Percentiles rank a stretch among this genome's conserved stretches.
Evolutionary conservation across 2,888 invertebrate genomes (phyloP).

Genomic region (Thymelicus lineola): DNA sequence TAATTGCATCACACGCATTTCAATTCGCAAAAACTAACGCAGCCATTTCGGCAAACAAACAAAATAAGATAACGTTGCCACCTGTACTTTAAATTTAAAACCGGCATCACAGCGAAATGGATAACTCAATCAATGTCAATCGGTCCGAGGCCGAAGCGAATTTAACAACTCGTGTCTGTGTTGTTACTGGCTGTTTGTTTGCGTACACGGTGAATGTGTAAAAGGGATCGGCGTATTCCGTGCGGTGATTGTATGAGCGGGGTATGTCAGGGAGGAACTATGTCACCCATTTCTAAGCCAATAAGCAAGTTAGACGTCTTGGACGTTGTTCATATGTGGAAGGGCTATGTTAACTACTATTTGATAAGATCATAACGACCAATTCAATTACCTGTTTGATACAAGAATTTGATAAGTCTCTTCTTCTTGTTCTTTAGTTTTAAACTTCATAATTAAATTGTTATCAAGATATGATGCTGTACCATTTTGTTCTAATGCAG

Average conservation of each 20-base stretch:
- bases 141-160: slow-evolving; percentile 62
- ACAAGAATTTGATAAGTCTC: too few relatives aligned
- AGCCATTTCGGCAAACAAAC: slow-evolving; percentile 37
- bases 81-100: slow-evolving; percentile 48
- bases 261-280: background rate
- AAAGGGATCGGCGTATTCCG: slow-evolving; percentile 46
- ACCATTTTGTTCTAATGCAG: too few relatives aligned
- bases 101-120: slow-evolving; percentile 52
- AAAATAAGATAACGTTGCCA: slow-evolving; percentile 39
- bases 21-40: slow-evolving; percentile 35
- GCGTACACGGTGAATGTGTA: slow-evolving; percentile 41
- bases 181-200: slow-evolving; percentile 50
- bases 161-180: slow-evolving; percentile 71
- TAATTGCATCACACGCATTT: slow-evolving; percentile 34
- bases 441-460: too few relatives aligned
- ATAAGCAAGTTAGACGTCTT: background rate
- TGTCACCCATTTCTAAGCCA: slow-evolving; percentile 3
- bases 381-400: too few relatives aligned
- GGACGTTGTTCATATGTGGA: too few relatives aligned
- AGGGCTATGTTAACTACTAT: too few relatives aligned
- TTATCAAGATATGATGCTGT: too few relatives aligned
- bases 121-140: slow-evolving; percentile 81
- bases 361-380: too few relatives aligned
- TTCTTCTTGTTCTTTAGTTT: too few relatives aligned
- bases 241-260: background rate